phyloP scores from a whole-genome alignment of 2,797 vertebrate genomes.

The Enteromius treurensis region DNA sequence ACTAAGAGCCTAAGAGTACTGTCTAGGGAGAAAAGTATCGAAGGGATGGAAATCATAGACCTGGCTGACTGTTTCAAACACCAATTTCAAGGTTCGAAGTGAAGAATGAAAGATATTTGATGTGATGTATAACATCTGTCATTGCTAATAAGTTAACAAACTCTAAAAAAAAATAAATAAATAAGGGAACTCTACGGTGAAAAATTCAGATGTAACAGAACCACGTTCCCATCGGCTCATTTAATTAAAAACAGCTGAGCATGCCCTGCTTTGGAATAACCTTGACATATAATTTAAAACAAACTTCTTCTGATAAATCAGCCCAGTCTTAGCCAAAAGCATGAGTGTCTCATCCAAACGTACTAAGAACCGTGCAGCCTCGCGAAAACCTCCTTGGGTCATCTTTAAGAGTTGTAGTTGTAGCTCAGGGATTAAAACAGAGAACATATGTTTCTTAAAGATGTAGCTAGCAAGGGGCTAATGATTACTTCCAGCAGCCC shows the following conservation, averaged over 20 bases:
- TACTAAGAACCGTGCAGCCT: slow-evolving; percentile 19
- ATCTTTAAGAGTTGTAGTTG: slow-evolving; percentile 48
- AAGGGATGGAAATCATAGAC: slow-evolving; percentile 20
- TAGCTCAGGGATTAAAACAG: slow-evolving; percentile 51
- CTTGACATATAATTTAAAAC: slow-evolving; percentile 48
- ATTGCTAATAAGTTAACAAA: slow-evolving; percentile 37
- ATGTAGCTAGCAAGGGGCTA: slow-evolving; percentile 56
- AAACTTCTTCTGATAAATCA: slow-evolving; percentile 45
- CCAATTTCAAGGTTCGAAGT: slow-evolving; percentile 28
- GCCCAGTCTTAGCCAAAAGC: slow-evolving; percentile 33
- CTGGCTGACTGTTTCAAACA: slow-evolving; percentile 31
- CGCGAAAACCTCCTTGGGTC: slow-evolving; percentile 32
- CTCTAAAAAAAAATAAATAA: neutral
- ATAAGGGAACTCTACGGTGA: slow-evolving; percentile 13
- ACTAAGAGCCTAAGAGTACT: slow-evolving; percentile 40
- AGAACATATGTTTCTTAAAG: slow-evolving; percentile 58
- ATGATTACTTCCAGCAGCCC: slow-evolving; percentile 64
- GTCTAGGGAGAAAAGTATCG: slow-evolving; percentile 14
- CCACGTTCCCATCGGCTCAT: slow-evolving; percentile 31
- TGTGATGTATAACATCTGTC: slow-evolving; percentile 36
- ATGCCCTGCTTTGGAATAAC: slow-evolving; percentile 34
- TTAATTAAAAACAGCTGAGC: slow-evolving; percentile 50
- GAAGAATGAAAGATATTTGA: slow-evolving; percentile 32
- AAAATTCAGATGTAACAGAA: slow-evolving; percentile 31
- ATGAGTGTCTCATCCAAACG: slow-evolving; percentile 13